Evolutionary conservation across 2,888 invertebrate species (phyloP), one percentile per base, ranked within the genome.

Genomic region (Eristalinus aeneus): DNA sequence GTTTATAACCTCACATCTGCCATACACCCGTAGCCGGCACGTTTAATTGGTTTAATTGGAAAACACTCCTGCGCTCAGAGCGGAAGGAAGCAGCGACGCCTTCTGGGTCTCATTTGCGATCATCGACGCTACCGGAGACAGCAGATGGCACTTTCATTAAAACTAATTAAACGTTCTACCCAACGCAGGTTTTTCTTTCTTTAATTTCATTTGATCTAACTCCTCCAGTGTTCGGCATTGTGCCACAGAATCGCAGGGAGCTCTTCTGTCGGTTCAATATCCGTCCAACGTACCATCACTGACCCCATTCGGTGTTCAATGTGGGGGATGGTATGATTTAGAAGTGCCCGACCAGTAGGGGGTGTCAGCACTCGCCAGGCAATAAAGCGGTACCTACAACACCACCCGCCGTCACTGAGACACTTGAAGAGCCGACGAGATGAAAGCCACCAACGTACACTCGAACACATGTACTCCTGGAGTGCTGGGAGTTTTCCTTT

Each of bases 351-450:
- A 68, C 63, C 56, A 53, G 63, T 58, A 46, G 6, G n/a, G 56
- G 58, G 54, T 73, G 72, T 54, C 16, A 27, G 46, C 65, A 65
- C 36, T 58, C 39, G 56, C 64, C 64, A 20, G 23, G 54, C 31
- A 12, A 56, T 34, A 34, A 10, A 16, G 16, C 23, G 10, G 56
- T 16, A 76, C 12, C 12, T 22, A 31, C 20, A 5, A 27, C 5
- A 31, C n/a, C 16, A 34, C 22, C 36, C 65, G 36, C 61, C 36
- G 27, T 53, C 60, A 39, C 54, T 12, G 64, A 20, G 34, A 58
- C 64, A 74, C 65, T 78, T 69, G 58, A 77, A 63, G 72, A 67
- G 63, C 39, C 54, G 58, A 83, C 68, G 23, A 69, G 65, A 65
- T 65, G 74, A 60, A 79, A 74, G 32, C 36, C 67, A 32, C 27